Percentiles rank a stretch among this genome's conserved stretches.
Conservation (phyloP, 2,888 invertebrate species). For the Temnothorax rugatulus region DNA sequence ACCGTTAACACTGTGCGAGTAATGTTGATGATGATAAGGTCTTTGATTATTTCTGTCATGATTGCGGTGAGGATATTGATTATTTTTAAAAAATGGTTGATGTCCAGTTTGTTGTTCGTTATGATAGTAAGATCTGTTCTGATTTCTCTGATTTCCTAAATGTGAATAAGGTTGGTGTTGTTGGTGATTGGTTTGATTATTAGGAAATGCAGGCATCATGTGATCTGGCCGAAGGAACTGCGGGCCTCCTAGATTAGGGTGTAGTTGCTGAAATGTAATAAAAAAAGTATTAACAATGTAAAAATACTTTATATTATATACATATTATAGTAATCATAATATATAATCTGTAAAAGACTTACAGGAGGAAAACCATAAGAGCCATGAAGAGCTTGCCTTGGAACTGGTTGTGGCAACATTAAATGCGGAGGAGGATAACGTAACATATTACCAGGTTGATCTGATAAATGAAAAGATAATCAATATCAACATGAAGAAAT, state of each 20-base stretch:
- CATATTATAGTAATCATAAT: constrained; percentile 12
- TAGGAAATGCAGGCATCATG: constrained; percentile 80
- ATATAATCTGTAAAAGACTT: constrained; percentile 63
- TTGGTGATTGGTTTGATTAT: constrained; percentile 71
- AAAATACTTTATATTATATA: not conserved
- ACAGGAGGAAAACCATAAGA: constrained; percentile 82
- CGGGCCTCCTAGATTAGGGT: constrained; percentile 82
- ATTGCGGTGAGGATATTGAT: constrained; percentile 81
- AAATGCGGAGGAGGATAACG: constrained; percentile 83
- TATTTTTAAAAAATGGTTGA: constrained; percentile 84
- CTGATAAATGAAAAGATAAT: constrained; percentile 47
- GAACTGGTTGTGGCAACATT: constrained; percentile 80
- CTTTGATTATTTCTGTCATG: constrained; percentile 81
- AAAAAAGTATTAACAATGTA: not conserved
- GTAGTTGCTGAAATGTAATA: constrained; percentile 82
- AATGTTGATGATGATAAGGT: constrained; percentile 77
- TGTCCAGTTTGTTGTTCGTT: constrained; percentile 81
- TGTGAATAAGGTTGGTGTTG: constrained; percentile 83
- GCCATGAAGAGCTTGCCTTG: constrained; percentile 81
- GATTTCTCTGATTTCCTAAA: constrained; percentile 81
- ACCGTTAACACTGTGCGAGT: constrained; percentile 79
- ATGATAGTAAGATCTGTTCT: constrained; percentile 80
- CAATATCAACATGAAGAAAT: constrained; percentile 32
- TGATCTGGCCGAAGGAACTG: constrained; percentile 85
- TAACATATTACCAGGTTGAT: constrained; percentile 77